Evolutionary conservation across 2,113 vertebrate species (phyloP), one percentile per base, ranked within the genome.

Genomic region (Monopterus albus): DNA sequence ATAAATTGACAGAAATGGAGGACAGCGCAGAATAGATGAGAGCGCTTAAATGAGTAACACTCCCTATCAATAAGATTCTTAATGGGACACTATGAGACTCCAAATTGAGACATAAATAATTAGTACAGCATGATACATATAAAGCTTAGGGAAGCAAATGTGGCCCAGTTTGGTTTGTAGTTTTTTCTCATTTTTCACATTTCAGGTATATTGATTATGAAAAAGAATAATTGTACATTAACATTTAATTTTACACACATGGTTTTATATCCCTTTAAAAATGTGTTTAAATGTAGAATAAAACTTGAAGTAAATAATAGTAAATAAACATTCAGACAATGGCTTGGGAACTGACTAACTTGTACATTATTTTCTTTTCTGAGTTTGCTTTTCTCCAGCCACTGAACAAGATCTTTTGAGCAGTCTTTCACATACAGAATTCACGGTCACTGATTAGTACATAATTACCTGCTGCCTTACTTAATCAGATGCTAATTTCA

Each of bases 1-100:
- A 83, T 88, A 91, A 90, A 91, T 91, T 90, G 90, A 91, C 87
- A 88, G 75, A 78, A 82, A 74, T 59, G 45, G 81, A 80, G 84
- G 85, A 84, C 85, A 72, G 67, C 26, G 52, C 67, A 81, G 81
- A 88, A 90, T 82, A 88, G 83, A 91, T 86, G 79, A 82, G 70
- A 78, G 43, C 25, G 68, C 72, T 58, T 57, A 65, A 83, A 87
- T 86, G 83, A 90, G 58, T 52, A 81, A 87, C 70, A 67, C 46
- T 87, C 78, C 40, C 45, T 75, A 79, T 90, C 89, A 89, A 88
- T 88, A 87, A 80, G 58, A 65, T 33, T 72, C 69, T 72, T 57
- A 77, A 62, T 36, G 39, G 71, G 77, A 75, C 70, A 63, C 52
- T 23, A 17, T 60, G 56, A 56, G 20, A 46, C 55, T 43, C 62